phyloP scores from a whole-genome alignment of 2,797 vertebrate genomes.

The Petrocephalus sullivani region DNA sequence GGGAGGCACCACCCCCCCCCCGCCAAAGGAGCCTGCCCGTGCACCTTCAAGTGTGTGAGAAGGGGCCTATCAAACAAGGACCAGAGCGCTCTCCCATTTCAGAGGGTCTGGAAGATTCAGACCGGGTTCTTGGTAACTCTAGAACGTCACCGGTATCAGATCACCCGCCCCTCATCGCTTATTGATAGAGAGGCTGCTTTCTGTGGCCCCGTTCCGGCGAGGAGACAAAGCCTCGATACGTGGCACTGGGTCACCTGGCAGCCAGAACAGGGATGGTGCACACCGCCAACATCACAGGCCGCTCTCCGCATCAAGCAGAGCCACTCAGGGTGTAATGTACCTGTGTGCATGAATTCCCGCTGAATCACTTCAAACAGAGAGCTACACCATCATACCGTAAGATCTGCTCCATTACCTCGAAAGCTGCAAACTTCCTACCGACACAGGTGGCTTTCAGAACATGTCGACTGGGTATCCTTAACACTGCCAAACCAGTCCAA shows the following conservation, averaged over 20 bases:
- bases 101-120: not conserved
- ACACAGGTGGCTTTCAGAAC: not conserved
- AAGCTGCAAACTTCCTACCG: not conserved
- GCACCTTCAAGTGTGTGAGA: not conserved
- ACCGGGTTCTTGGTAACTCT: constrained; percentile 20
- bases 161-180: not conserved
- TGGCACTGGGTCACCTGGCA: not conserved
- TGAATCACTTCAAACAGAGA: not conserved
- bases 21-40: not conserved
- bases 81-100: not conserved
- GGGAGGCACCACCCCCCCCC: too few species aligned
- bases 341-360: not conserved
- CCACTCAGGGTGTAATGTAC: not conserved
- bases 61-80: not conserved
- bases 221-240: not conserved
- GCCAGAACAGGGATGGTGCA: not conserved
- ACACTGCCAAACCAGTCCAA: not conserved
- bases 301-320: not conserved
- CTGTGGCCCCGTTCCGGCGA: not conserved
- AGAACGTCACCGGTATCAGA: constrained; percentile 1
- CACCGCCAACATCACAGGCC: not conserved
- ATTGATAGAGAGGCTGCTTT: not conserved
- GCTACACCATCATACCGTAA: not conserved
- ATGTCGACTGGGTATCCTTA: not conserved
- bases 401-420: not conserved